A percentile compares a stretch with the other conserved stretches of the same genome.
Evolutionary conservation across 2,797 vertebrate species (phyloP).

Genomic region (Pangasius larnaudii): DNA sequence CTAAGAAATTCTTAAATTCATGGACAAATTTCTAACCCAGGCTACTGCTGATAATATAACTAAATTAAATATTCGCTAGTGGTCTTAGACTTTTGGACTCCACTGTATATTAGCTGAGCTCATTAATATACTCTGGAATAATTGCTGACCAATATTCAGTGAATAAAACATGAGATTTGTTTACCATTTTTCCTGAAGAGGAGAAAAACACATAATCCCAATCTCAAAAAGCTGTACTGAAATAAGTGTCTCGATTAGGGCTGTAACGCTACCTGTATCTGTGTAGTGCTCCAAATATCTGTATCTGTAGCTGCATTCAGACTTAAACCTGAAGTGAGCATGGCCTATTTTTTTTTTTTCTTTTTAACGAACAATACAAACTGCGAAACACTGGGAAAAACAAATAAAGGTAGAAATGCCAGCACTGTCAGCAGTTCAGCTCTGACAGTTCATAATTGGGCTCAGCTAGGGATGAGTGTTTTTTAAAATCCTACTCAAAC

Average conservation of each 20-base stretch:
- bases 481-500: background rate
- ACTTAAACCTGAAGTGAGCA: background rate
- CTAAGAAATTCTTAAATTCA: too few relatives aligned
- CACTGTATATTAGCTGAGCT: background rate
- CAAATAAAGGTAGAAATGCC: background rate
- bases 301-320: background rate
- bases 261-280: background rate
- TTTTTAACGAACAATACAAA: background rate
- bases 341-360: background rate
- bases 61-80: background rate
- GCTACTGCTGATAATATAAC: background rate
- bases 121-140: background rate
- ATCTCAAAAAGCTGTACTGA: background rate
- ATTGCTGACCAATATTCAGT: background rate
- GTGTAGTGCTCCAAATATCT: background rate
- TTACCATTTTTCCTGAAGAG: background rate
- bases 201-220: background rate
- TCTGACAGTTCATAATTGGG: background rate
- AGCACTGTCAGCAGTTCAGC: conserved; percentile 7
- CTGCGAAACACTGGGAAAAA: background rate
- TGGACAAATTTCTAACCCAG: background rate
- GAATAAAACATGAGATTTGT: background rate
- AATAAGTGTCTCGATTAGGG: background rate
- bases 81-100: background rate
- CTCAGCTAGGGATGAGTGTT: background rate